Conservation (phyloP, 2,888 invertebrate species). For the Sicus ferrugineus region DNA sequence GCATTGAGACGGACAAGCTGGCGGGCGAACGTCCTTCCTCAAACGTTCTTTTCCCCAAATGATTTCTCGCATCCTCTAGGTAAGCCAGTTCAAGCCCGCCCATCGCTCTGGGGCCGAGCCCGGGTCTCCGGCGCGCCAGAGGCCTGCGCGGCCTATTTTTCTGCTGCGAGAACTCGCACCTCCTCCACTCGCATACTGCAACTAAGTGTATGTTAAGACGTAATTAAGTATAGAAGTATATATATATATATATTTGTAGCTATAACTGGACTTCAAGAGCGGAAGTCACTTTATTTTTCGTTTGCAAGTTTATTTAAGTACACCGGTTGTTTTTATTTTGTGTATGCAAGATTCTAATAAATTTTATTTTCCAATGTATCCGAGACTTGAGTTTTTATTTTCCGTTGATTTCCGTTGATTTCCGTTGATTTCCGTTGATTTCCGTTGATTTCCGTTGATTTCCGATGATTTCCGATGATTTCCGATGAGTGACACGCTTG, state of each 20-base stretch:
- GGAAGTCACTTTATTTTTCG: background rate
- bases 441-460: background rate
- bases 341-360: constrained; percentile 2
- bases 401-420: background rate
- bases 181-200: background rate
- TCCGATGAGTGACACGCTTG: too few relatives aligned
- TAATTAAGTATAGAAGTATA: background rate
- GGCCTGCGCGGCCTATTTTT: too few relatives aligned
- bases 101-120: too few relatives aligned
- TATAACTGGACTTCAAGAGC: background rate
- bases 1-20: too few relatives aligned
- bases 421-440: background rate
- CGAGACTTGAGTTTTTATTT: background rate
- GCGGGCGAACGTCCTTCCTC: too few relatives aligned
- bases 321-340: background rate
- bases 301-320: background rate
- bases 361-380: constrained; percentile 13
- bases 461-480: too few relatives aligned
- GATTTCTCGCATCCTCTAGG: too few relatives aligned
- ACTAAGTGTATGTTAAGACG: too few relatives aligned
- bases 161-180: too few relatives aligned
- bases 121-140: too few relatives aligned
- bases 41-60: too few relatives aligned
- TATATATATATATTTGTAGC: background rate
- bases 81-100: too few relatives aligned